phyloP scores from a whole-genome alignment of 2,113 vertebrate species.

The Pelvicachromis taeniatus region DNA sequence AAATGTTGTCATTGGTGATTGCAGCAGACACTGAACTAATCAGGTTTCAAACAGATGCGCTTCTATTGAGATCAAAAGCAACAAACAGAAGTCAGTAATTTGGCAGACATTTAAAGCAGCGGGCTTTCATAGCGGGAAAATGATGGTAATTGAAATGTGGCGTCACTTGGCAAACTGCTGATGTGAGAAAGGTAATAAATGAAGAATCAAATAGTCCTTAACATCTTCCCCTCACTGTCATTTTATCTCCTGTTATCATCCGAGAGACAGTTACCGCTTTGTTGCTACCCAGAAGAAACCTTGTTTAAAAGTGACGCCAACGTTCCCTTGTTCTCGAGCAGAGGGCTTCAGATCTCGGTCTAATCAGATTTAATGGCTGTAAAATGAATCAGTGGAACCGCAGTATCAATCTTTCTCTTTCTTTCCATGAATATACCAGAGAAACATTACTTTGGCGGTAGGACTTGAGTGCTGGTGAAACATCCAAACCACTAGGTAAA shows the following conservation, averaged over 20 bases:
- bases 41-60: neutral
- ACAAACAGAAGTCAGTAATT: neutral
- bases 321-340: neutral
- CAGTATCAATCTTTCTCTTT: neutral
- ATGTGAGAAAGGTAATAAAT: constrained; percentile 22
- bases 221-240: neutral
- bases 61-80: constrained; percentile 1
- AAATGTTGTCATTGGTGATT: neutral
- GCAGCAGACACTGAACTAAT: neutral
- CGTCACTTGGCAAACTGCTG: constrained; percentile 34
- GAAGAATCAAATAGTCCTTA: constrained; percentile 17
- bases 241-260: constrained; percentile 19
- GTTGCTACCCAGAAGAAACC: constrained; percentile 8
- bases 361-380: constrained; percentile 20
- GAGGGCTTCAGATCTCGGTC: neutral
- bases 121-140: neutral
- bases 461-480: neutral
- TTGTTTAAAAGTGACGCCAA: constrained; percentile 1
- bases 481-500: neutral
- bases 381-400: neutral
- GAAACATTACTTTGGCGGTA: neutral
- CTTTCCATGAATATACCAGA: neutral
- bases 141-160: constrained; percentile 27
- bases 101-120: constrained; percentile 10
- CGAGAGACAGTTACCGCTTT: constrained; percentile 3